Evolutionary conservation across 2,113 vertebrate genomes (phyloP), one percentile per base, ranked within the genome.

Genomic region (Clarias batrachus): DNA sequence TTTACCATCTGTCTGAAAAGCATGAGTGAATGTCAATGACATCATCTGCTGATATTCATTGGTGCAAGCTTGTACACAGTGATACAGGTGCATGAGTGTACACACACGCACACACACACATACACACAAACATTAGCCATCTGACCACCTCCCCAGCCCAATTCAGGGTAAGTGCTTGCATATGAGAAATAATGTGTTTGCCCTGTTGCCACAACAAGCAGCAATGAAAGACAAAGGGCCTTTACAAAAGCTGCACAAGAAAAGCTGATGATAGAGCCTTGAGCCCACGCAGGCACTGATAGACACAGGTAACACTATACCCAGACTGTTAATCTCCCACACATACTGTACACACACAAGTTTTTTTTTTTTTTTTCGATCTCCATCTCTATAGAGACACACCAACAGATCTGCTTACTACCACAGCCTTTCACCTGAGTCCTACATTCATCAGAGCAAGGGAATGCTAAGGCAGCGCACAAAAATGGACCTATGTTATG

Each of bases 371-470:
- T 30, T 33, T 91, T 92, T 48, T 48, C 48, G 0, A 92, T 91
- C 91, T 95, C 93, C 94, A 95, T 94, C 93, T 95, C 93, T 94
- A 88, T 88, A 83, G 87, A 85, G 85, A 90, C 77, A 76, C 27
- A 81, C 76, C 66, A 79, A 74, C 65, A 87, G 73, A 87, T 89
- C 80, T 80, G 73, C 86, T 87, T 78, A 83, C 70, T 59, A 65
- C 82, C 33, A 76, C 21, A 59, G 23, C 48, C 12, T 57, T 23
- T 76, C 81, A 57, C 59, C 37, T 41, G 71, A 62, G 63, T 60
- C 56, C 54, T 59, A 17, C 56, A 81, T 71, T 33, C 78, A 73
- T 81, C 65, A 86, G 23, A 71, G 54, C 66, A 60, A 60, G 65
- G 65, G 66, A 81, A 71, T 86, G 85, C 66, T 71, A 17, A 62